Percentiles rank a stretch among this genome's conserved stretches.
These are phyloP conservation scores for Characodon lateralis DNA, from an alignment of 2,797 vertebrate species.

Conservation along the genomic window DNA sequence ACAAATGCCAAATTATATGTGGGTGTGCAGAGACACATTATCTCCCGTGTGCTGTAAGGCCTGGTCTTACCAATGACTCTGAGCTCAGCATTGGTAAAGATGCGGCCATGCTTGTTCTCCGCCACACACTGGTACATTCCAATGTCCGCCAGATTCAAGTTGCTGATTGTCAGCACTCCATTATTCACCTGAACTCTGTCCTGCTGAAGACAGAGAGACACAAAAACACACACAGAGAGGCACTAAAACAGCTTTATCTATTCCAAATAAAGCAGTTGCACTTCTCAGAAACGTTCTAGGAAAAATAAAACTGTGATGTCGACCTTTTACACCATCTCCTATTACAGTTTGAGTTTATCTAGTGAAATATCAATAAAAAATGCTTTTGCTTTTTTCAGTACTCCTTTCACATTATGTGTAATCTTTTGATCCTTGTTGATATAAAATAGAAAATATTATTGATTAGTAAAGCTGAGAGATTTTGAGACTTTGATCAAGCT, in stretches of 20 bases:
- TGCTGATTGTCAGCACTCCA: conserved; percentile 87
- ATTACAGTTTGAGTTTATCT: background rate
- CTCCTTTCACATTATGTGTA: background rate
- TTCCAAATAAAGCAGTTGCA: conserved; percentile 9
- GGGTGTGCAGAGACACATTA: no score
- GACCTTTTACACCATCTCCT: background rate
- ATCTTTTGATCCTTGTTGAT: background rate
- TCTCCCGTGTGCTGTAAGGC: background rate
- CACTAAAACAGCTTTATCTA: conserved; percentile 14
- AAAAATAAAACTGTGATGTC: background rate
- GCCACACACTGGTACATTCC: conserved; percentile 97
- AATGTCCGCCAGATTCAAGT: conserved; percentile 86
- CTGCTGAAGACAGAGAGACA: conserved; percentile 72
- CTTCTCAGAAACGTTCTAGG: conserved; percentile 12
- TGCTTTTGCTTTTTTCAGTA: background rate
- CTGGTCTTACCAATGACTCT: conserved; percentile 85
- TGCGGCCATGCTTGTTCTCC: conserved; percentile 89
- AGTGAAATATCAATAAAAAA: background rate
- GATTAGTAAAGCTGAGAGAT: conserved; percentile 4
- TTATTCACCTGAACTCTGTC: conserved; percentile 90
- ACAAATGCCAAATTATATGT: conserved; percentile 2
- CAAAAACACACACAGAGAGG: conserved; percentile 24
- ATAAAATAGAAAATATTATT: background rate
- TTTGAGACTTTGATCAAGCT: background rate
- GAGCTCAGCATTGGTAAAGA: conserved; percentile 90